phyloP scores from a whole-genome alignment of 1,140 invertebrate species.

The Semibalanus balanoides region DNA sequence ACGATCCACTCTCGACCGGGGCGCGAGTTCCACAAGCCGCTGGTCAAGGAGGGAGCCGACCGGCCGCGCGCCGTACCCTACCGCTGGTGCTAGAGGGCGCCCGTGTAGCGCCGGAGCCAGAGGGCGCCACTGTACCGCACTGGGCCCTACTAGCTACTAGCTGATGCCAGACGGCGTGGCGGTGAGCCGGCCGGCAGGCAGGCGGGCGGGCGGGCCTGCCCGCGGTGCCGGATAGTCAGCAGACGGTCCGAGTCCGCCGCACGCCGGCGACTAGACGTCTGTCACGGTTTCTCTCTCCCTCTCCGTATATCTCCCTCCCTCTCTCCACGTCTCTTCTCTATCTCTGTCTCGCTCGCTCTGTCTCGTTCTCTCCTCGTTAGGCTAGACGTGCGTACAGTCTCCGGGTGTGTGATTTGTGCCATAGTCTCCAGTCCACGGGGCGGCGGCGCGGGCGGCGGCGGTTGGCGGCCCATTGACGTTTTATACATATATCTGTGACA shows the following conservation, averaged over 20 bases:
- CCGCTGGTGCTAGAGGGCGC: slow-evolving; percentile 48
- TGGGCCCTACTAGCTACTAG: too few relatives aligned
- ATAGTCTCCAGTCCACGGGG: neutral
- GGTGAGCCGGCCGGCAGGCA: too few relatives aligned
- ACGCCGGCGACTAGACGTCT: too few relatives aligned
- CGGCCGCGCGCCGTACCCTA: slow-evolving; percentile 76
- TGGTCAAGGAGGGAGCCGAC: slow-evolving; percentile 98
- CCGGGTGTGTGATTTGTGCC: neutral
- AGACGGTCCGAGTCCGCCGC: neutral
- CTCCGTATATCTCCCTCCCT: too few relatives aligned
- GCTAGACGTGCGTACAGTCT: neutral
- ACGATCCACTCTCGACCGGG: slow-evolving; percentile 93
- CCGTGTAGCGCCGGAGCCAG: too few relatives aligned
- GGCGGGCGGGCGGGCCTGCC: too few relatives aligned
- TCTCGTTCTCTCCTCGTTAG: neutral
- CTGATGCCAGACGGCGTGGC: too few relatives aligned
- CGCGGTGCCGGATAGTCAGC: neutral
- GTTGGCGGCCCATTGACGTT: neutral
- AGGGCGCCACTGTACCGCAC: too few relatives aligned
- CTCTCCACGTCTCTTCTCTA: too few relatives aligned
- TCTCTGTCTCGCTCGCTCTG: too few relatives aligned
- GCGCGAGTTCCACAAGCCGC: slow-evolving; percentile 94
- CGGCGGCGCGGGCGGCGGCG: too few relatives aligned
- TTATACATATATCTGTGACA: slow-evolving; percentile 1
- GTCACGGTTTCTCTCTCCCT: neutral